Evolutionary conservation across 2,113 vertebrate species (phyloP).

Genomic region (Vulpes ferrilata): DNA sequence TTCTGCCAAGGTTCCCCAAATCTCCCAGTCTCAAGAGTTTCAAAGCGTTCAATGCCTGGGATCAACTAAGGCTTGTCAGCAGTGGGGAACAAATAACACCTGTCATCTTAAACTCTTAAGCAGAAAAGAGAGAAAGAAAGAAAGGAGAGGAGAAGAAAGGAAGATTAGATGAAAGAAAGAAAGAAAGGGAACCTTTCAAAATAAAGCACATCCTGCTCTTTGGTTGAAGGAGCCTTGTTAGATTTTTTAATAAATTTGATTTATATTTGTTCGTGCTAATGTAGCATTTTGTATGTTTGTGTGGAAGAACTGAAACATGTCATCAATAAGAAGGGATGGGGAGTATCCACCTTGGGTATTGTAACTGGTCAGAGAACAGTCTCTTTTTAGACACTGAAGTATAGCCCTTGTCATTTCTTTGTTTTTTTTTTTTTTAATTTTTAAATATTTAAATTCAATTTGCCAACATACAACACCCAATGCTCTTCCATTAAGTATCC

Average conservation of each 20-base stretch:
- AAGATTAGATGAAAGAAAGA: not conserved
- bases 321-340: not conserved
- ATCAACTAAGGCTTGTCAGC: not conserved
- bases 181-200: not conserved
- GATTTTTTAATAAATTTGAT: conserved; percentile 52
- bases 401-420: not conserved
- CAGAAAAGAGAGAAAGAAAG: not conserved
- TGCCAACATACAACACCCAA: too few species aligned
- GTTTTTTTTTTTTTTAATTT: too few species aligned
- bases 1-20: not conserved
- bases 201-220: not conserved
- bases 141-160: too few species aligned
- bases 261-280: conserved; percentile 2
- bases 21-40: not conserved
- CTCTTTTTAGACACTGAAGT: not conserved
- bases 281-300: conserved; percentile 53
- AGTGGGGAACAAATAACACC: not conserved
- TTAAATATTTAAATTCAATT: too few species aligned
- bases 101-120: not conserved
- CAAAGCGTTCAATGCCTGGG: not conserved
- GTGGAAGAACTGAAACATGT: conserved; percentile 26
- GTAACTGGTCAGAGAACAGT: not conserved
- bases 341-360: not conserved
- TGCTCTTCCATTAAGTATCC: too few species aligned
- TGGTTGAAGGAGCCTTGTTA: not conserved